Conservation (phyloP, 2,113 vertebrate species). For the Diadophis punctatus region DNA sequence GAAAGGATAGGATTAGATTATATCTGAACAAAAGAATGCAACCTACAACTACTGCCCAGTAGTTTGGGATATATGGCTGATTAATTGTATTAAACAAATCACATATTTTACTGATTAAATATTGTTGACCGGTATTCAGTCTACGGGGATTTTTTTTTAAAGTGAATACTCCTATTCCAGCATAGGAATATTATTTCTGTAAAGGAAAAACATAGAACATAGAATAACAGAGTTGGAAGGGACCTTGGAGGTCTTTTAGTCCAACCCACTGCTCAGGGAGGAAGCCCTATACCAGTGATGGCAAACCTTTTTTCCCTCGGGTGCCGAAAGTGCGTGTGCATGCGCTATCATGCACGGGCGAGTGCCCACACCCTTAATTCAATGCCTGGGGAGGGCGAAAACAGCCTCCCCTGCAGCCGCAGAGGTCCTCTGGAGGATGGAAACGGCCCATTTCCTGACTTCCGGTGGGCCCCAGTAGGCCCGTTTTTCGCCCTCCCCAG, state of each 20-base stretch:
- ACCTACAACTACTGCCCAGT: neutral
- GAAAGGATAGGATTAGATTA: neutral
- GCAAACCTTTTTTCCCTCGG: too few relatives aligned
- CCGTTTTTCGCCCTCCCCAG: too few relatives aligned
- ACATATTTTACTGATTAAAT: neutral
- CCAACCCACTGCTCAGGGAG: fast-evolving
- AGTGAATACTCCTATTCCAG: neutral
- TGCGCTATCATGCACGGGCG: too few relatives aligned
- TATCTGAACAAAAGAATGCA: neutral
- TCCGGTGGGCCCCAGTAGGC: too few relatives aligned
- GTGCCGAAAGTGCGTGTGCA: too few relatives aligned
- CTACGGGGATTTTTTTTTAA: neutral
- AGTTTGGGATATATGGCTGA: neutral
- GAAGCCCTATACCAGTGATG: neutral
- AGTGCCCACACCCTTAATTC: too few relatives aligned
- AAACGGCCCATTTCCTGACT: too few relatives aligned
- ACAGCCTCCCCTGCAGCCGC: too few relatives aligned
- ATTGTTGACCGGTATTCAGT: neutral
- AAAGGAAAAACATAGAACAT: neutral
- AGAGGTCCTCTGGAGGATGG: too few relatives aligned
- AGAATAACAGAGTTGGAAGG: neutral
- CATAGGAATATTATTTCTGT: neutral
- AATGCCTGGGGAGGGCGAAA: too few relatives aligned
- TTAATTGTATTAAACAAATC: neutral
- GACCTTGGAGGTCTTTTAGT: neutral